Percentiles rank a stretch among this genome's conserved stretches.
phyloP scores from a whole-genome alignment of 30 jellyfish, hydroid and myxozoan genomes.

The Hydractinia echinata region DNA sequence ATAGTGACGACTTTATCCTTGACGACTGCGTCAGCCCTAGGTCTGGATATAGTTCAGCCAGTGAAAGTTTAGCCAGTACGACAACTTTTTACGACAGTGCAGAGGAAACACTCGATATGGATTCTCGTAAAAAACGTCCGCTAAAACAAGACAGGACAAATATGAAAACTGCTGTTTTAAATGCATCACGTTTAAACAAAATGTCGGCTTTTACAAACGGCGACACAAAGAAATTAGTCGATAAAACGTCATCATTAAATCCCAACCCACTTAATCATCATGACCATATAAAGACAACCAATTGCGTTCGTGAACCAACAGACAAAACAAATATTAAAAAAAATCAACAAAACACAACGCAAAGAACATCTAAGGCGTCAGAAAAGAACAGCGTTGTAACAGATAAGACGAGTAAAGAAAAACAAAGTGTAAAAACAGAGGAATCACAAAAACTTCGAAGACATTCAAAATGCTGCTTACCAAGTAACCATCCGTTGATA shows the following conservation, averaged over 20 bases:
- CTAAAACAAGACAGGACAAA: constrained; percentile 9
- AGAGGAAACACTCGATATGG: constrained; percentile 20
- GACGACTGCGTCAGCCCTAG: constrained; percentile 23
- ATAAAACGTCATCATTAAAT: neutral
- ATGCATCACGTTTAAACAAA: neutral
- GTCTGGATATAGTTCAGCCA: constrained; percentile 24
- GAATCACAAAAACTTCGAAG: no score
- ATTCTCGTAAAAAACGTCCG: neutral
- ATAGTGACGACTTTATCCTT: constrained; percentile 11
- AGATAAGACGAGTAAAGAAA: neutral
- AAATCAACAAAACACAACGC: neutral
- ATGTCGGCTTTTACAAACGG: neutral
- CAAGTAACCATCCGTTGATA: no score
- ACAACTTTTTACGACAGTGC: constrained; percentile 28
- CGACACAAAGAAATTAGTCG: neutral
- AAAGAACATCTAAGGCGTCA: neutral
- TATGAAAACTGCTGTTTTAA: constrained; percentile 8
- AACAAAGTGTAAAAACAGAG: neutral
- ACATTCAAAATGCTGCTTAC: no score
- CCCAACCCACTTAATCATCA: neutral
- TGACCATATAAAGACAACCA: constrained; percentile 13
- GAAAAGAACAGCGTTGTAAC: constrained; percentile 1
- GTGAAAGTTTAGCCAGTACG: constrained; percentile 14
- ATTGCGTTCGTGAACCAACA: neutral
- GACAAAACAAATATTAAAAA: neutral